Evolutionary conservation across 92 coral and sea anemone species (phyloP).

Genomic region (Virgularia gustaviana): DNA sequence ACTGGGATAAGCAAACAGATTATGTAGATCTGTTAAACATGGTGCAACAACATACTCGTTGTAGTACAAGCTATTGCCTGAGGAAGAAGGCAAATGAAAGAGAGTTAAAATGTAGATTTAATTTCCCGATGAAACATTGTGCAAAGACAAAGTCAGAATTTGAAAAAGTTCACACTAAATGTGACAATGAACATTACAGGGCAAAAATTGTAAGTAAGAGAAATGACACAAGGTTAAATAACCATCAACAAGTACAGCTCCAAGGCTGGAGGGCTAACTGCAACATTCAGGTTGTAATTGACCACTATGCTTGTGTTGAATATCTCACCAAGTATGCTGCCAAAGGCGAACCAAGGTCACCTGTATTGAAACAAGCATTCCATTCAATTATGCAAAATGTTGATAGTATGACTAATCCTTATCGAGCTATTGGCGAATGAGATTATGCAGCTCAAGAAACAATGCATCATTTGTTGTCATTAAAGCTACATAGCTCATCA

Average conservation of each 20-base stretch:
- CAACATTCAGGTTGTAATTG: slow-evolving; percentile 69
- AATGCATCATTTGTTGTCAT: slow-evolving; percentile 63
- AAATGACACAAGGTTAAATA: slow-evolving; percentile 68
- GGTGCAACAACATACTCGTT: slow-evolving; percentile 55
- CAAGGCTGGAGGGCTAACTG: slow-evolving; percentile 78
- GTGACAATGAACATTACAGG: not conserved
- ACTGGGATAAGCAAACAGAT: slow-evolving; percentile 42
- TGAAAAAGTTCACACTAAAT: slow-evolving; percentile 43
- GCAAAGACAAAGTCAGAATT: slow-evolving; percentile 61
- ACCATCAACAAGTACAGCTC: slow-evolving; percentile 66
- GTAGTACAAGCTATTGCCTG: slow-evolving; percentile 58
- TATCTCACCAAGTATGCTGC: slow-evolving; percentile 72
- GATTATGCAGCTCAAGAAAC: slow-evolving; percentile 79
- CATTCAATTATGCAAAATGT: slow-evolving; percentile 48
- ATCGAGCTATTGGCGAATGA: slow-evolving; percentile 64
- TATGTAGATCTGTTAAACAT: slow-evolving; percentile 54
- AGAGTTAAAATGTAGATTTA: slow-evolving; percentile 12
- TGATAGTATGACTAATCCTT: slow-evolving; percentile 49
- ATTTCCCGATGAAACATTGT: slow-evolving; percentile 63
- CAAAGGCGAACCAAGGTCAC: slow-evolving; percentile 65
- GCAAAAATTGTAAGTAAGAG: slow-evolving; percentile 56
- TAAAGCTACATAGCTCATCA: slow-evolving; percentile 29
- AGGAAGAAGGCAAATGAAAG: slow-evolving; percentile 45
- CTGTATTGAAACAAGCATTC: slow-evolving; percentile 62
- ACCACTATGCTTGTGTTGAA: slow-evolving; percentile 72